Evolutionary conservation across 1,140 invertebrate species (phyloP), one percentile per base, ranked within the genome.

Genomic region (Leptopilina clavipes): DNA sequence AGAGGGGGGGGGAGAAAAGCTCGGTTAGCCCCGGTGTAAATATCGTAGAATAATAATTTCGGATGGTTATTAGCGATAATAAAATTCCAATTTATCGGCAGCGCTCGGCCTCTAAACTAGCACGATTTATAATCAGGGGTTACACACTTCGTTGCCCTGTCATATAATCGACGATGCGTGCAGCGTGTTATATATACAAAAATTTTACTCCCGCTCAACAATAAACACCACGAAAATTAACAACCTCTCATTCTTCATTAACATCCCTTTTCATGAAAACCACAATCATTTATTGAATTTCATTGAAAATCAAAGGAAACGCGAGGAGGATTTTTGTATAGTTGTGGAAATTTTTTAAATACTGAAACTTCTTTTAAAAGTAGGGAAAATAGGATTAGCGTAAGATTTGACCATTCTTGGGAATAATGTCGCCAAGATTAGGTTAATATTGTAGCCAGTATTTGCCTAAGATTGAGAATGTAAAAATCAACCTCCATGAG

Each of bases 11-110:
- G 37, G 37, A 31, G 25, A 31, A 31, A 31, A 48, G 40, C 18
- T 76, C 74, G 82, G 83, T 83, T 84, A 85, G 84, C 85, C 77
- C 77, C 80, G 75, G 81, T 82, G 83, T 88, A 88, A 85, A 86
- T 87, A 88, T 86, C 82, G 80, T 71, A 81, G 84, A 86, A 89
- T 88, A 89, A 89, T 90, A 89, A 90, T 90, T 89, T 86, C 76
- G 79, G 82, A 82, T 84, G 85, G 85, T 88, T 89, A 89, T 87
- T 88, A 89, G 83, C 86, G 87, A 89, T 89, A 88, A 89, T 90
- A 89, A 89, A 89, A 89, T 86, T 76, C 76, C 86, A 84, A 90
- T 89, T 90, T 90, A 90, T 88, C 83, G 88, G 82, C 81, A 78
- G 75, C 76, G 54, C 78, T 25, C 74, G 65, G 37, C 43, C 73